A percentile compares a stretch with the other conserved stretches of the same genome.
phyloP scores from a whole-genome alignment of 2,888 invertebrate genomes.

The Cantharis rustica region DNA sequence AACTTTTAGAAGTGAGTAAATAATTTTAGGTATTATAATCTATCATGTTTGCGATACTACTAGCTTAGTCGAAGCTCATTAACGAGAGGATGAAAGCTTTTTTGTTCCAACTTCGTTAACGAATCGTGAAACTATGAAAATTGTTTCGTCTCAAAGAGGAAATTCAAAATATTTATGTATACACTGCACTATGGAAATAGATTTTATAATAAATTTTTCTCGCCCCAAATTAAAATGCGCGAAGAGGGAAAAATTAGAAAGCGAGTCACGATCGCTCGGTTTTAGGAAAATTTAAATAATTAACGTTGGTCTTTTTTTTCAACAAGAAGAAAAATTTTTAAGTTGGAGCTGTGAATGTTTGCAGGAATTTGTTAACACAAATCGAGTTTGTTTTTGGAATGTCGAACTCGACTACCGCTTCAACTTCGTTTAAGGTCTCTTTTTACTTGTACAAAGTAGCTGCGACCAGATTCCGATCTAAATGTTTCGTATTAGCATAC shows the following conservation, averaged over 20 bases:
- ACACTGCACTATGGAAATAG: not conserved
- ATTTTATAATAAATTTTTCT: not conserved
- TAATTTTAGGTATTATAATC: not conserved
- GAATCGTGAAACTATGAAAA: not conserved
- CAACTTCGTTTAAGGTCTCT: conserved; percentile 7
- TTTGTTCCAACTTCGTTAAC: not conserved
- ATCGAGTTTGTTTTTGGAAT: conserved; percentile 34
- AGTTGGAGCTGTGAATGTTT: conserved; percentile 15
- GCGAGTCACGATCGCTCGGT: conserved; percentile 9
- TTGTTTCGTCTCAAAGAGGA: not conserved
- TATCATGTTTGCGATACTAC: not conserved
- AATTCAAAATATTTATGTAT: not conserved
- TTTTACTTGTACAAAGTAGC: conserved; percentile 46
- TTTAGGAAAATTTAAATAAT: conserved; percentile 10
- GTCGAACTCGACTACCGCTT: conserved; percentile 12
- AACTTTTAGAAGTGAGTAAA: not conserved
- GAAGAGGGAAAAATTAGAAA: conserved; percentile 4
- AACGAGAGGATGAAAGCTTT: not conserved
- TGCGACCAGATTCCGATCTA: conserved; percentile 56
- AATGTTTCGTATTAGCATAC: conserved; percentile 57
- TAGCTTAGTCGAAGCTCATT: not conserved
- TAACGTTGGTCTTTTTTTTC: conserved; percentile 16
- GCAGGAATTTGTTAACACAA: conserved; percentile 39
- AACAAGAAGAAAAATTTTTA: conserved; percentile 5
- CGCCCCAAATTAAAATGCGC: not conserved